Percentiles rank a stretch among this genome's conserved stretches.
These are phyloP conservation scores for Tupiocoris notatus DNA, from an alignment of 2,888 invertebrate genomes.

Conservation along the genomic window DNA sequence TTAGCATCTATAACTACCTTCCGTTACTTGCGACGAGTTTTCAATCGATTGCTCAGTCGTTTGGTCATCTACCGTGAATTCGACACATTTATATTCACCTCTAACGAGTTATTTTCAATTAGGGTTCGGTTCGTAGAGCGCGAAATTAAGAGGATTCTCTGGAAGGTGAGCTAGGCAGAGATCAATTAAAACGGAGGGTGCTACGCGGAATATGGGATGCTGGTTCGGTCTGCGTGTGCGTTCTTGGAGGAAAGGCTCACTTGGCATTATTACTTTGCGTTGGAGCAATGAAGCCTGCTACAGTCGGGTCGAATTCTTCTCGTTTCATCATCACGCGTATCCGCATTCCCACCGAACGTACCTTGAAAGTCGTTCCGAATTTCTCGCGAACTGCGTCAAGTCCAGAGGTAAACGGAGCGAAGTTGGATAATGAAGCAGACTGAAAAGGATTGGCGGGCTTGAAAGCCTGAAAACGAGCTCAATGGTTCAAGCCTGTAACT, in stretches of 20 bases:
- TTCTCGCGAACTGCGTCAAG: slow-evolving; percentile 2
- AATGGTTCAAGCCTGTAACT: too few relatives aligned
- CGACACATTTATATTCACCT: too few relatives aligned
- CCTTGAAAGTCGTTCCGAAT: background rate
- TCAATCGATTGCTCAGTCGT: too few relatives aligned
- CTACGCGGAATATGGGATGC: background rate
- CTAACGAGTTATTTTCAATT: too few relatives aligned
- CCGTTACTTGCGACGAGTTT: too few relatives aligned
- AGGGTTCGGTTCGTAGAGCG: background rate
- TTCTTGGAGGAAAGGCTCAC: background rate
- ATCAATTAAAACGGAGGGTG: background rate
- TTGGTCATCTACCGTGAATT: too few relatives aligned
- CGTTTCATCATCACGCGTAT: background rate
- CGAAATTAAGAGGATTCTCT: background rate
- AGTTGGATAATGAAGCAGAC: background rate
- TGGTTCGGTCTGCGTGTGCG: too few relatives aligned
- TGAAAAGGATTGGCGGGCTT: slow-evolving; percentile 1
- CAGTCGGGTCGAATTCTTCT: background rate
- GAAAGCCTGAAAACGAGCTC: slow-evolving; percentile 12
- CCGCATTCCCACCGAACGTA: background rate
- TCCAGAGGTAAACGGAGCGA: background rate
- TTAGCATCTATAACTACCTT: too few relatives aligned
- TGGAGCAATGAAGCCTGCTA: background rate
- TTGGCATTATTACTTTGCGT: too few relatives aligned
- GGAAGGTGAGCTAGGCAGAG: too few relatives aligned